Conservation (phyloP, 2,797 vertebrate genomes). For the Bradypus variegatus region DNA sequence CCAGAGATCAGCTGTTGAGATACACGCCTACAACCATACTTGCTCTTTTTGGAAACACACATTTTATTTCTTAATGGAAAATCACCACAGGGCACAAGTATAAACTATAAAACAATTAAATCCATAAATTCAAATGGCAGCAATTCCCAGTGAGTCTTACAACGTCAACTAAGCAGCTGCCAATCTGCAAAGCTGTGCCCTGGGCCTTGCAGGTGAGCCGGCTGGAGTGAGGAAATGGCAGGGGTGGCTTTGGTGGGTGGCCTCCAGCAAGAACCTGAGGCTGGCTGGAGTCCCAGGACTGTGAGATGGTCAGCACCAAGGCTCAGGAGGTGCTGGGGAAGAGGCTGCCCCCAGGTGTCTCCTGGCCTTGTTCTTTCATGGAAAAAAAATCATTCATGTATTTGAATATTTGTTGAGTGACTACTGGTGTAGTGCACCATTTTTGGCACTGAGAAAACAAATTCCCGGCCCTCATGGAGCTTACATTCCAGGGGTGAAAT, state of each 20-base stretch:
- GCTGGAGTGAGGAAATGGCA: neutral
- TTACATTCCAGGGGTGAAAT: neutral
- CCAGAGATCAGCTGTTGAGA: slow-evolving; percentile 58
- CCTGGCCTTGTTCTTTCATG: neutral
- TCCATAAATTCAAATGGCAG: slow-evolving; percentile 60
- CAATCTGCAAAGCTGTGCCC: slow-evolving; percentile 27
- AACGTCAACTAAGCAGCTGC: slow-evolving; percentile 36
- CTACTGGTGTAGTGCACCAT: neutral
- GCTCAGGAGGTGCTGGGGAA: neutral
- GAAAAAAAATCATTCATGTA: neutral
- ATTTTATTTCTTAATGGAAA: slow-evolving; percentile 61
- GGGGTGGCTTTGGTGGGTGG: neutral
- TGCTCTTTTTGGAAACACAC: slow-evolving; percentile 42
- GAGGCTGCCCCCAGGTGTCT: neutral
- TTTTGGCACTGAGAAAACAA: neutral
- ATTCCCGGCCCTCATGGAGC: neutral
- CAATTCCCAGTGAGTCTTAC: slow-evolving; percentile 46
- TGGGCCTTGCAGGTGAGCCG: slow-evolving; percentile 28
- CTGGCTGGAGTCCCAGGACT: neutral
- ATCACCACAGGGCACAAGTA: slow-evolving; percentile 57
- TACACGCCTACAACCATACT: slow-evolving; percentile 40
- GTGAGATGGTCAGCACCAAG: neutral
- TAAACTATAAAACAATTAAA: slow-evolving; percentile 66
- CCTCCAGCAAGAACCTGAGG: neutral
- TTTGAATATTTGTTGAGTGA: neutral